phyloP scores from a whole-genome alignment of 2,113 vertebrate genomes.

The Chionodraco myersi region DNA sequence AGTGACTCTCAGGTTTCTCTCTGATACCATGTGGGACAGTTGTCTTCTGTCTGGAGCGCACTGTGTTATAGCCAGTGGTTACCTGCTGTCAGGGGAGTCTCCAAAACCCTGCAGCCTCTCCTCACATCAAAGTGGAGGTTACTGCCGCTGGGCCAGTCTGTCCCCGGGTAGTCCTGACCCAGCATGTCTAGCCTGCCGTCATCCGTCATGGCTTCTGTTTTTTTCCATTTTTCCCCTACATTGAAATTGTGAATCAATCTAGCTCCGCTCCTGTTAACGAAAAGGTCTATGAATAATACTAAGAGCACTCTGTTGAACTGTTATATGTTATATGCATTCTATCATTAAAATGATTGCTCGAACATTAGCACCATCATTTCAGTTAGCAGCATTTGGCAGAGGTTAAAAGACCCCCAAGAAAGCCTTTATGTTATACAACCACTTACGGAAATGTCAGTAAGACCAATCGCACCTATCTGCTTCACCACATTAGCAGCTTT shows the following conservation, averaged over 20 bases:
- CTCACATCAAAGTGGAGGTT: constrained; percentile 69
- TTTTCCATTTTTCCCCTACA: constrained; percentile 2
- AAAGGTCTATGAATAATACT: neutral
- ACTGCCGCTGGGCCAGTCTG: constrained; percentile 28
- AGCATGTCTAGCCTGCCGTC: constrained; percentile 2
- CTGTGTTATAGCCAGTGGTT: constrained; percentile 49
- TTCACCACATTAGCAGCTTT: constrained; percentile 42
- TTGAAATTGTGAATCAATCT: constrained; percentile 5
- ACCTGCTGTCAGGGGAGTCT: constrained; percentile 65
- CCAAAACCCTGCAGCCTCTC: constrained; percentile 60
- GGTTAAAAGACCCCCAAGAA: constrained; percentile 53
- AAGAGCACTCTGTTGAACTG: neutral
- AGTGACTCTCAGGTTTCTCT: constrained; percentile 63
- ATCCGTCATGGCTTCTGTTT: constrained; percentile 9
- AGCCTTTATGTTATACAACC: constrained; percentile 38
- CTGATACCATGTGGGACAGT: constrained; percentile 28
- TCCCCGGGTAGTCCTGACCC: constrained; percentile 26
- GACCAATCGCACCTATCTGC: constrained; percentile 32
- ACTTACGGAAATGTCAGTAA: constrained; percentile 47
- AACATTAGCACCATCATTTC: constrained; percentile 53
- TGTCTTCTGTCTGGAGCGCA: constrained; percentile 37
- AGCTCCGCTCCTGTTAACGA: neutral
- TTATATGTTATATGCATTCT: neutral
- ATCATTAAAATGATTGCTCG: constrained; percentile 50
- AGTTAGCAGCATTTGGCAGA: constrained; percentile 61